Evolutionary conservation across 1,140 invertebrate genomes (phyloP).

Genomic region (Euwallacea fornicatus): DNA sequence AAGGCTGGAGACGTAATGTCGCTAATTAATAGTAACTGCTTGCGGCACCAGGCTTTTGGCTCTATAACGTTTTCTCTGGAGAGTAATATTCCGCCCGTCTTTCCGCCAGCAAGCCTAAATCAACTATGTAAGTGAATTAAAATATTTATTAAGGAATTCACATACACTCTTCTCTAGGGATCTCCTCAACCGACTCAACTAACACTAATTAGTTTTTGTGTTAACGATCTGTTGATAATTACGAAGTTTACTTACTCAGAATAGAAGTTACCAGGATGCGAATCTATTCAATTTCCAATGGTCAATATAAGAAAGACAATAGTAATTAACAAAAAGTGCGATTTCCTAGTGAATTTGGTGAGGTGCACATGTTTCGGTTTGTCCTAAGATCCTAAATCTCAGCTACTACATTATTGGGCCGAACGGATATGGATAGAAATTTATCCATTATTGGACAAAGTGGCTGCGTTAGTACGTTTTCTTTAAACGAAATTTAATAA

Average conservation of each 20-base stretch:
- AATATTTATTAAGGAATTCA: constrained; percentile 55
- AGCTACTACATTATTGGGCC: too few relatives aligned
- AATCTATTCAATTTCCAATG: too few relatives aligned
- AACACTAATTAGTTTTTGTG: constrained; percentile 28
- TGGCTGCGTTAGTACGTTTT: too few relatives aligned
- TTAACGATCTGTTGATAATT: constrained; percentile 20
- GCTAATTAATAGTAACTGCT: constrained; percentile 52
- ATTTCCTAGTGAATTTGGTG: too few relatives aligned
- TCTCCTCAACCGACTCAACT: constrained; percentile 36
- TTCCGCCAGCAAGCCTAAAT: constrained; percentile 49
- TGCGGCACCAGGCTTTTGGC: constrained; percentile 46
- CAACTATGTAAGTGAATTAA: constrained; percentile 55
- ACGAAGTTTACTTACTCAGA: background rate
- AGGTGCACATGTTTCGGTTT: too few relatives aligned
- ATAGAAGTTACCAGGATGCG: too few relatives aligned
- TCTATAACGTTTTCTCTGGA: constrained; percentile 49
- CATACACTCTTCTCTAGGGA: constrained; percentile 46
- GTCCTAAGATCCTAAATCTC: too few relatives aligned
- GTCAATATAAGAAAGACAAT: too few relatives aligned
- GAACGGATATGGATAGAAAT: too few relatives aligned
- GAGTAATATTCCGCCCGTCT: constrained; percentile 45
- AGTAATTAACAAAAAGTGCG: too few relatives aligned
- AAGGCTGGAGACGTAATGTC: constrained; percentile 46
- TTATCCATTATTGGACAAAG: too few relatives aligned
- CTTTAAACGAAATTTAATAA: too few relatives aligned